Evolutionary conservation across 2,797 vertebrate genomes (phyloP).

Genomic region (Sebastes kiyomatsui): DNA sequence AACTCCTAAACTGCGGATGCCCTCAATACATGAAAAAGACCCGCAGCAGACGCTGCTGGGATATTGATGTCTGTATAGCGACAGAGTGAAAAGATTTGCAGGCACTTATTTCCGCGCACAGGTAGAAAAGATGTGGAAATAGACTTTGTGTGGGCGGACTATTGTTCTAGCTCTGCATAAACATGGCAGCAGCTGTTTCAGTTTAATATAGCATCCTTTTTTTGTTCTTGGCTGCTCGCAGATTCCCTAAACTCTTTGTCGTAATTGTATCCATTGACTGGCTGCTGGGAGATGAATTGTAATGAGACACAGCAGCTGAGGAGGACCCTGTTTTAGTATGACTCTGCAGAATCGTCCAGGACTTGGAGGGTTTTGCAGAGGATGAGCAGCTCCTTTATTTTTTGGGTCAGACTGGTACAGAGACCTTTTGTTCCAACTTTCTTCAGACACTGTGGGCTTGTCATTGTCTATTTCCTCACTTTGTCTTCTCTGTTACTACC

Average conservation of each 20-base stretch:
- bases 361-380: conserved; percentile 21
- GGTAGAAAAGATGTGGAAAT: conserved; percentile 65
- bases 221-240: conserved; percentile 7
- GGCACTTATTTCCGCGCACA: conserved; percentile 38
- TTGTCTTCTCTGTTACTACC: conserved; percentile 2
- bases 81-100: conserved; percentile 26
- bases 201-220: conserved; percentile 26
- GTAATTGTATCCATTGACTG: conserved; percentile 24
- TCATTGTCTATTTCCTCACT: conserved; percentile 50
- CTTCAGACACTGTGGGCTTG: conserved; percentile 48
- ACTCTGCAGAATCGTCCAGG: conserved; percentile 72
- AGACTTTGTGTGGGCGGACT: conserved; percentile 48
- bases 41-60: conserved; percentile 7
- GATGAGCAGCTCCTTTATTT: conserved; percentile 45
- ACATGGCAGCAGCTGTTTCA: conserved; percentile 46
- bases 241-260: conserved; percentile 8
- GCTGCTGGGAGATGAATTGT: conserved; percentile 41
- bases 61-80: conserved; percentile 25
- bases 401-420: conserved; percentile 63
- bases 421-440: conserved; percentile 62
- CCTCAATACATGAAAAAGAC: conserved; percentile 24
- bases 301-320: conserved; percentile 57
- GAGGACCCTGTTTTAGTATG: conserved; percentile 57
- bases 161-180: conserved; percentile 48
- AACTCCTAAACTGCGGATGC: conserved; percentile 31